Percentiles rank a stretch among this genome's conserved stretches.
Conservation (phyloP, 2,888 invertebrate genomes). For the Cerceris rybyensis region DNA sequence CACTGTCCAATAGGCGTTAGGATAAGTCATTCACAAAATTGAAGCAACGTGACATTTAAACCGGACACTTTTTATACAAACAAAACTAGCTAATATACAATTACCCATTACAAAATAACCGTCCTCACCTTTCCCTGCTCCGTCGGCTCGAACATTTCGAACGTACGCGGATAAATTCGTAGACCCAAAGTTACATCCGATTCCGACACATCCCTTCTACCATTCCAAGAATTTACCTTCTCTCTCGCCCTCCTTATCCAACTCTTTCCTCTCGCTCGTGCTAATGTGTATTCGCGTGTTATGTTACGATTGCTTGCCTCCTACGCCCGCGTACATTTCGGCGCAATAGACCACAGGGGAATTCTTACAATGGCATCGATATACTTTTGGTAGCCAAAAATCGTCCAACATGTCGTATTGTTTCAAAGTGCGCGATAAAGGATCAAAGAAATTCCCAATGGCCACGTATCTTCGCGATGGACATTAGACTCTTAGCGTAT, state of each 20-base stretch:
- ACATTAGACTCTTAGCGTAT: constrained; percentile 15
- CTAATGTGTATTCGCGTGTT: not conserved
- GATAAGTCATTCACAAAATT: constrained; percentile 38
- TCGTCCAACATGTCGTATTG: constrained; percentile 19
- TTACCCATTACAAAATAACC: not conserved
- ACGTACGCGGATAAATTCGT: constrained; percentile 26
- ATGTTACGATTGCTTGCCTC: constrained; percentile 10
- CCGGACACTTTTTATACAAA: not conserved
- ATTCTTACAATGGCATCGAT: not conserved
- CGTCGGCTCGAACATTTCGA: constrained; percentile 76
- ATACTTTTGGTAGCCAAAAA: not conserved
- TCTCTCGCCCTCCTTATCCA: constrained; percentile 26
- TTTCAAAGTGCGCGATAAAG: not conserved
- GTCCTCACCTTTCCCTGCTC: constrained; percentile 78
- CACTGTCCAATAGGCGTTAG: constrained; percentile 32
- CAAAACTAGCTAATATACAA: not conserved
- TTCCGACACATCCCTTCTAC: constrained; percentile 53
- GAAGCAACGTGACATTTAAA: constrained; percentile 9
- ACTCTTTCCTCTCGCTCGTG: constrained; percentile 25
- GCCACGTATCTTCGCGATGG: not conserved
- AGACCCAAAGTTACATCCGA: constrained; percentile 30
- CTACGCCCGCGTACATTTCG: constrained; percentile 7
- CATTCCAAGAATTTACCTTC: constrained; percentile 25
- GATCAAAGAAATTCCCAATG: not conserved
- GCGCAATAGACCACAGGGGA: constrained; percentile 1